Evolutionary conservation across 2,113 vertebrate species (phyloP), one percentile per base, ranked within the genome.

Genomic region (Prionailurus viverrinus): DNA sequence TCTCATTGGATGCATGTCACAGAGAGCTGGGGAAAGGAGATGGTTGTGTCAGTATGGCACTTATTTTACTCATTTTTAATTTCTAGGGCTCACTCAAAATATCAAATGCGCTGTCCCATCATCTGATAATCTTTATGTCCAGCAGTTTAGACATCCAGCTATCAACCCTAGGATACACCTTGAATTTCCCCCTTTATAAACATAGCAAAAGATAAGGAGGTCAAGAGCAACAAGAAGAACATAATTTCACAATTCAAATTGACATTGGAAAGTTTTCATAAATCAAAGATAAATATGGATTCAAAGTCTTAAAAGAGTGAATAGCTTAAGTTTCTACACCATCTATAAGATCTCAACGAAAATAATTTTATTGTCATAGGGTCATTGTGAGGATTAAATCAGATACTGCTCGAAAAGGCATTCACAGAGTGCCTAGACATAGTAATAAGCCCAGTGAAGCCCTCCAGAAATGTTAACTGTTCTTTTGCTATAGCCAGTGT

Each of bases 1-100:
- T 99, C 99, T 99, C 99, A 99, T 99, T 48, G 99, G 99, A 97
- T 99, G 99, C 99, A 99, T 99, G 98, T 99, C 99, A 98, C 99
- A 99, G 97, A 99, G 99, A 0, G 99, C 99, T 99, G 98, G 45
- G 96, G 97, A 92, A 96, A 98, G 95, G 98, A 83, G 90, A 97
- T 1, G 94, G 31, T 25, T 1, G 33, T 0, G 95, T 89, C 97
- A 21, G 74, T 81, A 94, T 11, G 29, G 66, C 68, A 90, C 85
- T n/a, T 81, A 19, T 13, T 89, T 65, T 29, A 51, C 78, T 78
- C 10, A 10, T 39, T 27, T 31, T 9, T 87, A 61, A 66, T 39
- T 51, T 48, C 90, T 63, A n/a, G 95, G 68, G 39, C 71, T 71
- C 69, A 36, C 12, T 76, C 45, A 16, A 0, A 55, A 69, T 9